Conservation (phyloP, 1,140 invertebrate species). For the Geopemphigus sp. region DNA sequence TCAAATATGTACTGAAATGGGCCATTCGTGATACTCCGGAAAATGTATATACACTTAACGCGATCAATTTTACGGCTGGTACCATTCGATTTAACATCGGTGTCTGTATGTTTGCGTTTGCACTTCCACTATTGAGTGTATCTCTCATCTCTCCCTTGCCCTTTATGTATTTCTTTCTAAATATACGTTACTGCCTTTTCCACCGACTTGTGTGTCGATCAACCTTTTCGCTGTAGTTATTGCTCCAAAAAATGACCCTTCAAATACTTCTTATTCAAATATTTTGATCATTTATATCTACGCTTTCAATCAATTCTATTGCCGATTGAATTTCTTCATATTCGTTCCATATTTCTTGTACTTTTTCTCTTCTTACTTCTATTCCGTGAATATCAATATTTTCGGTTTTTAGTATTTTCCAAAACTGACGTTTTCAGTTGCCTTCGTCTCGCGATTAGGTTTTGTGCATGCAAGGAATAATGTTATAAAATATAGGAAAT, state of each 20-base stretch:
- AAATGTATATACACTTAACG: neutral
- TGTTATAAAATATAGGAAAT: too few relatives aligned
- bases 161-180: too few relatives aligned
- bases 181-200: too few relatives aligned
- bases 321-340: neutral
- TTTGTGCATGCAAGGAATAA: neutral
- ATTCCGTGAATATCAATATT: neutral
- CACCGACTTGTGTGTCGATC: neutral
- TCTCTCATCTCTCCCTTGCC: neutral
- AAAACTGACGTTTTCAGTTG: neutral
- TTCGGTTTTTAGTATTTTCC: too few relatives aligned
- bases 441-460: neutral
- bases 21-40: neutral
- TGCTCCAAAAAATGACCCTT: neutral
- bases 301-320: neutral
- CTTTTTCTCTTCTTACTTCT: neutral
- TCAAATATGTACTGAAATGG: neutral
- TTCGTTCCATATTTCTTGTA: neutral
- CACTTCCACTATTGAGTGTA: neutral
- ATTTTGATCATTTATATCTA: neutral
- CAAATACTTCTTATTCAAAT: neutral
- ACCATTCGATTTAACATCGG: neutral
- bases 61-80: neutral
- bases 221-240: neutral
- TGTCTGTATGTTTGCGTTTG: neutral